A percentile compares a stretch with the other conserved stretches of the same genome.
These are phyloP conservation scores for Entomobrya proxima DNA, from an alignment of 2,888 invertebrate genomes.

Conservation along the genomic window DNA sequence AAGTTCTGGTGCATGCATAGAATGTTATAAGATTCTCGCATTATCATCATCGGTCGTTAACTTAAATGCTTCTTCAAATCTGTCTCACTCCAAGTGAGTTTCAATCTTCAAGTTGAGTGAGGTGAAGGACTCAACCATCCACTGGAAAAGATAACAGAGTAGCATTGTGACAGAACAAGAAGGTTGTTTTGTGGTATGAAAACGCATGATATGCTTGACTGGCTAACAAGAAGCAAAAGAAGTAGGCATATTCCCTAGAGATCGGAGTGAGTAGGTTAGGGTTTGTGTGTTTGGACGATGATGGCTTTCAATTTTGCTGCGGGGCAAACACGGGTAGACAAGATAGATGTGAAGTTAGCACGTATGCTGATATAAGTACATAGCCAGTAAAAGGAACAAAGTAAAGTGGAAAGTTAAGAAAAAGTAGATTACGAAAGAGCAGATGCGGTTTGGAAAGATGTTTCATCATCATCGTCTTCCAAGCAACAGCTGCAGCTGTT, in stretches of 20 bases:
- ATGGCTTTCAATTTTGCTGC: slow-evolving; percentile 21
- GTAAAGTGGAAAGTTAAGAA: not conserved
- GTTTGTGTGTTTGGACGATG: slow-evolving; percentile 15
- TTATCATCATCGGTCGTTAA: slow-evolving; percentile 15
- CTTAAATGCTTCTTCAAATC: not conserved
- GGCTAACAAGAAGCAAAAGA: not conserved
- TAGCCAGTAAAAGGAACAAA: not conserved
- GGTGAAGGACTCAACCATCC: not conserved
- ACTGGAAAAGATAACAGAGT: slow-evolving; percentile 32
- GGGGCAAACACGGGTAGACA: slow-evolving; percentile 59
- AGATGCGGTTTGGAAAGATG: slow-evolving; percentile 45
- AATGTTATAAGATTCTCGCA: not conserved
- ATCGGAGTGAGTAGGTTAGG: slow-evolving; percentile 43
- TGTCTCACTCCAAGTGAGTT: not conserved
- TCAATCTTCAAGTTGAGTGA: slow-evolving; percentile 22
- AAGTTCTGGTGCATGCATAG: not conserved
- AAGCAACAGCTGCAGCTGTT: slow-evolving; percentile 38
- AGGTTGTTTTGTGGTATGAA: slow-evolving; percentile 39
- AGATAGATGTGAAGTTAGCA: not conserved
- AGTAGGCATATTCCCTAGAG: not conserved
- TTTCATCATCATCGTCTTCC: slow-evolving; percentile 20
- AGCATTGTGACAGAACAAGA: slow-evolving; percentile 37
- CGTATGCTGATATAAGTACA: not conserved
- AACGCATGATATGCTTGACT: not conserved
- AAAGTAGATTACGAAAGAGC: slow-evolving; percentile 34